A percentile compares a stretch with the other conserved stretches of the same genome.
Conservation (phyloP, 2,797 vertebrate species). For the Momotus momota region DNA sequence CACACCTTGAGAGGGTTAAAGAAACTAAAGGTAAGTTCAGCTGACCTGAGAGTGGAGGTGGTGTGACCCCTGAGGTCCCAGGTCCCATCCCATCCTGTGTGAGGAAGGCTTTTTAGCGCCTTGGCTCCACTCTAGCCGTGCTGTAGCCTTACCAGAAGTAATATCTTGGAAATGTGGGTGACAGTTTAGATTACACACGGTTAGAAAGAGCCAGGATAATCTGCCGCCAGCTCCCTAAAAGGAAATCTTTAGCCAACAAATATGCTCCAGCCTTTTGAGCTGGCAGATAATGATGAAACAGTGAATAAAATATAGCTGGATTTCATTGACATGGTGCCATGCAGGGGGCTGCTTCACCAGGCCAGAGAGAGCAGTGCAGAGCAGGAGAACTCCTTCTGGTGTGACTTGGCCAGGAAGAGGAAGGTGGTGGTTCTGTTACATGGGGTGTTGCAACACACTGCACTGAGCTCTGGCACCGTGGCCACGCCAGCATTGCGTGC, state of each 20-base stretch:
- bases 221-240: slow-evolving; percentile 20
- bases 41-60: not conserved
- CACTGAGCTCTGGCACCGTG: accelerated
- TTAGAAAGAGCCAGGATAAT: slow-evolving; percentile 31
- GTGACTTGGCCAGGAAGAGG: not conserved
- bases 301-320: not conserved
- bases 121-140: not conserved
- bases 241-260: slow-evolving; percentile 49
- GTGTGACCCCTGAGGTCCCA: not conserved
- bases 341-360: not conserved
- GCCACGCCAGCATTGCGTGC: accelerated
- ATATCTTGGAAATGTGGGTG: slow-evolving; percentile 44
- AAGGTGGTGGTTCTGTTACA: not conserved
- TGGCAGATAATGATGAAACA: slow-evolving; percentile 18
- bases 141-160: not conserved
- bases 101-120: not conserved
- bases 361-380: not conserved
- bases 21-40: not conserved
- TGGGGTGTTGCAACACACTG: not conserved
- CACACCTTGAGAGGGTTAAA: not conserved
- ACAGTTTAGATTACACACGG: slow-evolving; percentile 44
- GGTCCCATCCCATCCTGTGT: accelerated
- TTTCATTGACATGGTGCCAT: not conserved
- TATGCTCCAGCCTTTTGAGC: slow-evolving; percentile 1
- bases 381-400: not conserved